Percentiles rank a stretch among this genome's conserved stretches.
These are phyloP conservation scores for Lithophane leautieri DNA, from an alignment of 2,888 invertebrate genomes.

Conservation along the genomic window DNA sequence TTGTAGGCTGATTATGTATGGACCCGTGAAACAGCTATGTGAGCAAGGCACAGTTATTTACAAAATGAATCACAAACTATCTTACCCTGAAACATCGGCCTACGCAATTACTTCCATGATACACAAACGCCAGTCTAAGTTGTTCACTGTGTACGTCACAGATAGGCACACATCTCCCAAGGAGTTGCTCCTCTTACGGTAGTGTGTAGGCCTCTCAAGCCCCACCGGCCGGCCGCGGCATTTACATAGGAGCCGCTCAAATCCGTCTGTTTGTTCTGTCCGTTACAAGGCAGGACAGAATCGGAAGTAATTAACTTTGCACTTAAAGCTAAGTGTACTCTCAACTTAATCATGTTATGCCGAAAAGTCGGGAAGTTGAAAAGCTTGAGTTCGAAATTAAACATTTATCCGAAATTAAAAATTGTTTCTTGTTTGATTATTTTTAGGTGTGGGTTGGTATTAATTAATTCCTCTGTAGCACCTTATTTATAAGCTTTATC, in stretches of 20 bases:
- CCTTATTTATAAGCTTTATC: neutral
- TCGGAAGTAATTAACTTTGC: constrained; percentile 79
- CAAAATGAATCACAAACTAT: constrained; percentile 13
- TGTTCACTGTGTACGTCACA: constrained; percentile 15
- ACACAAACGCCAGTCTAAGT: constrained; percentile 40
- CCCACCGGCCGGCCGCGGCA: constrained; percentile 60
- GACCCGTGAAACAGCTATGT: neutral
- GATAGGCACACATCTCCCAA: constrained; percentile 43
- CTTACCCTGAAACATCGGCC: neutral
- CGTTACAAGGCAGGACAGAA: constrained; percentile 66
- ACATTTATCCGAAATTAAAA: no score
- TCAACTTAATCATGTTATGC: constrained; percentile 66
- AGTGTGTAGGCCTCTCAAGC: constrained; percentile 36
- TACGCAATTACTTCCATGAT: constrained; percentile 14
- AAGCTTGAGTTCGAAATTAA: constrained; percentile 11
- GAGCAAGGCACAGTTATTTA: constrained; percentile 1
- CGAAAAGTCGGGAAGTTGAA: constrained; percentile 20
- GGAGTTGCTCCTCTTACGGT: constrained; percentile 57
- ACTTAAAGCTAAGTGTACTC: constrained; percentile 73
- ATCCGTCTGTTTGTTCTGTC: constrained; percentile 69
- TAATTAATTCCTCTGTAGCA: constrained; percentile 23
- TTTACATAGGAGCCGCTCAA: constrained; percentile 73
- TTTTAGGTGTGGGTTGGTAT: neutral
- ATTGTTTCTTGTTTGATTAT: neutral
- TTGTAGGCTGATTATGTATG: neutral